phyloP scores from a whole-genome alignment of 2,888 invertebrate species.

The Cephus runcator region DNA sequence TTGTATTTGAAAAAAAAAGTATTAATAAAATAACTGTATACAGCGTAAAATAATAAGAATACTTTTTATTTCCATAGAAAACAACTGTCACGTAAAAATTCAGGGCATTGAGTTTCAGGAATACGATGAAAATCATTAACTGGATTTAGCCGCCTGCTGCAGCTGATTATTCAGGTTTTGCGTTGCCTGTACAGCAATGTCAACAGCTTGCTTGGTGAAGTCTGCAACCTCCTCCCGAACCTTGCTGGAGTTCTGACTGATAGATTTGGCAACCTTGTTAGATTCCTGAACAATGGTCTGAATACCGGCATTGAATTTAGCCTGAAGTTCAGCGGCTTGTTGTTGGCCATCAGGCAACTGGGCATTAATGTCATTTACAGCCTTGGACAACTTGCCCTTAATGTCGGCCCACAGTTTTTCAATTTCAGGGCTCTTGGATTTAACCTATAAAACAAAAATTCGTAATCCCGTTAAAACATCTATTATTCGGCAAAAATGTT shows the following conservation, averaged over 20 bases:
- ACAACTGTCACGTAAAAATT: not conserved
- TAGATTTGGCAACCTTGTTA: slow-evolving; percentile 49
- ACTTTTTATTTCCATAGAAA: not conserved
- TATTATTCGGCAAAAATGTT: not conserved
- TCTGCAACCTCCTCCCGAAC: slow-evolving; percentile 54
- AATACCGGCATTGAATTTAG: slow-evolving; percentile 54
- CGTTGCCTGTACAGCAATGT: slow-evolving; percentile 53
- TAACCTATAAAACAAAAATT: slow-evolving; percentile 43
- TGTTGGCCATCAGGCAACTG: slow-evolving; percentile 55
- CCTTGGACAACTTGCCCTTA: slow-evolving; percentile 47
- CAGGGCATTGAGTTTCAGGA: not conserved
- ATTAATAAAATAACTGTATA: not conserved
- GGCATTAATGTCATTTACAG: slow-evolving; percentile 49
- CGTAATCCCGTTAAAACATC: slow-evolving; percentile 4
- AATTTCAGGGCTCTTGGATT: slow-evolving; percentile 56
- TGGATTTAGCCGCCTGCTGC: slow-evolving; percentile 38
- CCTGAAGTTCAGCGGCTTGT: slow-evolving; percentile 49
- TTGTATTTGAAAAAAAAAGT: not conserved
- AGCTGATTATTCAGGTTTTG: slow-evolving; percentile 53
- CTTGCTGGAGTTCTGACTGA: slow-evolving; percentile 49
- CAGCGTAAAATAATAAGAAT: not conserved
- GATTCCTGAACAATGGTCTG: slow-evolving; percentile 51
- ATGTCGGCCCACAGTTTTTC: slow-evolving; percentile 49
- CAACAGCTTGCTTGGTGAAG: slow-evolving; percentile 55
- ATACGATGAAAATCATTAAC: not conserved